phyloP scores from a whole-genome alignment of 23 tunicate species.

The Ciona savignyi region DNA sequence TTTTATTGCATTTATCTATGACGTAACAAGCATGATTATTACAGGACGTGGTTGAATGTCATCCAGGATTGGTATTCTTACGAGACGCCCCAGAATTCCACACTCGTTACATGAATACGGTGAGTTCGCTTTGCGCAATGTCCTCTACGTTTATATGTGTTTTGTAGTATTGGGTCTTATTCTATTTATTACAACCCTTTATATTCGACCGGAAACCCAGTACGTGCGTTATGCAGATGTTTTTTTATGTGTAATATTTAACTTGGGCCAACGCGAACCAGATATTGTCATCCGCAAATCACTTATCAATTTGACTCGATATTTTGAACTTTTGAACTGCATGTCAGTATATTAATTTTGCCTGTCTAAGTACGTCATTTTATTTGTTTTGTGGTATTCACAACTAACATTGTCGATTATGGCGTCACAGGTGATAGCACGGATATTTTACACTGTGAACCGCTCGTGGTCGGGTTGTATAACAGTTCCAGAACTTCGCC shows the following conservation, averaged over 20 bases:
- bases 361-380: not conserved
- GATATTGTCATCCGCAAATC: not conserved
- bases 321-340: no score
- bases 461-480: slow-evolving; percentile 94
- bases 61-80: slow-evolving; percentile 85
- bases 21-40: slow-evolving; percentile 7
- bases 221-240: not conserved
- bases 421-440: slow-evolving; percentile 63
- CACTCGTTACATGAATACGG: slow-evolving; percentile 95
- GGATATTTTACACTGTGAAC: slow-evolving; percentile 81
- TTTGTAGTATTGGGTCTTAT: no score
- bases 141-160: no score
- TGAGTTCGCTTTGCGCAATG: no score
- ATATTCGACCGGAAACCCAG: not conserved
- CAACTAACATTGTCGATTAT: not conserved
- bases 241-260: no score
- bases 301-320: no score
- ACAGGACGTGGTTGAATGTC: slow-evolving; percentile 89
- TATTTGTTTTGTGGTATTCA: not conserved
- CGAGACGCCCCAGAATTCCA: slow-evolving; percentile 97
- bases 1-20: not conserved
- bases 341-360: no score
- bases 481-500: slow-evolving; percentile 47
- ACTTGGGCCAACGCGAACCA: no score
- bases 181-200: not conserved